Percentiles rank a stretch among this genome's conserved stretches.
phyloP scores from a whole-genome alignment of 1,140 invertebrate genomes.

The Drosophila nasuta region DNA sequence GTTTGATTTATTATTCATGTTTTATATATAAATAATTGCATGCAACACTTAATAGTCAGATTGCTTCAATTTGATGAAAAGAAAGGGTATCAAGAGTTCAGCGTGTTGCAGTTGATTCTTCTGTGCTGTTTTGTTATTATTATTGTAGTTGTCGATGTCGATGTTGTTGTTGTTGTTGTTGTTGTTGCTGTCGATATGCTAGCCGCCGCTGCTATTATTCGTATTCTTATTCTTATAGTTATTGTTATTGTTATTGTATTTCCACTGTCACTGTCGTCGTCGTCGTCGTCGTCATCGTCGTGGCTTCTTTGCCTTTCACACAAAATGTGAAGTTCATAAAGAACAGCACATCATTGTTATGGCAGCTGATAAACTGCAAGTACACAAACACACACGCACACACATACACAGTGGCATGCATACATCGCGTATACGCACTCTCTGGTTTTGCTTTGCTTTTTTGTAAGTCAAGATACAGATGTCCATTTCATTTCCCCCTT shows the following conservation, averaged over 20 bases:
- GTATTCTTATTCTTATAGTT: conserved; percentile 9
- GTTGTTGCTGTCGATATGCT: conserved; percentile 18
- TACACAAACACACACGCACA: conserved; percentile 1
- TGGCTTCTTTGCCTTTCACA: conserved; percentile 33
- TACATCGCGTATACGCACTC: conserved; percentile 17
- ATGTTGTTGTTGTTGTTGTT: conserved; percentile 5
- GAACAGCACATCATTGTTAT: conserved; percentile 62
- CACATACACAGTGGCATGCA: neutral
- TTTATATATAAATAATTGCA: no score
- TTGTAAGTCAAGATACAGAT: conserved; percentile 8
- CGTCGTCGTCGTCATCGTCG: neutral
- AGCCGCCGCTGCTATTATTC: conserved; percentile 11
- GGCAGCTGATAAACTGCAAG: conserved; percentile 57
- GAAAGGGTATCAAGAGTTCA: neutral
- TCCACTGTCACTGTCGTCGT: conserved; percentile 38
- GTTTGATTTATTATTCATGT: no score
- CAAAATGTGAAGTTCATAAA: conserved; percentile 53
- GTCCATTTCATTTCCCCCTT: neutral
- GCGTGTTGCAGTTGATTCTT: neutral
- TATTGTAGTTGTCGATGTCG: conserved; percentile 7
- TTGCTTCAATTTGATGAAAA: neutral
- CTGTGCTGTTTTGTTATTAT: conserved; percentile 25
- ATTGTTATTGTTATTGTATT: conserved; percentile 38
- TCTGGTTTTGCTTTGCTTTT: neutral
- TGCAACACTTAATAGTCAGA: no score